Evolutionary conservation across 1,140 invertebrate genomes (phyloP), one percentile per base, ranked within the genome.

Genomic region (Trichogramma pretiosum): DNA sequence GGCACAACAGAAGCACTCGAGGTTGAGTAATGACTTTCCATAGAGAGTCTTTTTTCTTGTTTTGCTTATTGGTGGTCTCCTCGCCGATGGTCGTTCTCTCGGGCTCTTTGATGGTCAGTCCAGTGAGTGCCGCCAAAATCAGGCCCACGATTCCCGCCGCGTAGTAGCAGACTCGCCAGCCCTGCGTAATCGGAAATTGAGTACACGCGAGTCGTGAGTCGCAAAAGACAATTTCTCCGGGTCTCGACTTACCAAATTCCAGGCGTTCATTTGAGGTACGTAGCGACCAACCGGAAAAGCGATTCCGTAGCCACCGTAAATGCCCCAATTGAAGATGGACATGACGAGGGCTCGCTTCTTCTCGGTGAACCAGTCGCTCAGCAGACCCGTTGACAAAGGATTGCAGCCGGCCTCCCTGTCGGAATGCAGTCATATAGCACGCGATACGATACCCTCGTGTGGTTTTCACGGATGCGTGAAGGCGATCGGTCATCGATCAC

Each of bases 281-380:
- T 93, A 93, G 53, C 90, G 81, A 1, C 91, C 91, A 16, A 94
- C 81, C 0, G 89, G 89, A 63, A 93, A 95, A 9, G 90, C 88
- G 36, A 94, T 82, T 32, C 90, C 90, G 54, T 93, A 95, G 10
- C 91, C 92, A 17, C 90, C 87, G 60, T 96, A 96, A 52, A 96
- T 94, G 24, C 92, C 92, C 89, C 89, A 94, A 68, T 94, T 94
- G 71, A 94, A 94, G 43, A 95, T 83, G 1, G 91, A 90, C 75
- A 95, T 82, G 1, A 93, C 91, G 11, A 93, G 69, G 8, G 86
- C 92, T 51, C 90, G 77, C 53, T 88, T 82, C 43, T 85, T 76
- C 64, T 88, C 85, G 0, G 81, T 77, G 57, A 91, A 91, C 56
- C 89, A 79, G 60, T 94, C 90, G 0, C 88, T 86, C 13, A 95